A percentile compares a stretch with the other conserved stretches of the same genome.
Evolutionary conservation across 2,797 vertebrate species (phyloP).

Genomic region (Pygocentrus nattereri): DNA sequence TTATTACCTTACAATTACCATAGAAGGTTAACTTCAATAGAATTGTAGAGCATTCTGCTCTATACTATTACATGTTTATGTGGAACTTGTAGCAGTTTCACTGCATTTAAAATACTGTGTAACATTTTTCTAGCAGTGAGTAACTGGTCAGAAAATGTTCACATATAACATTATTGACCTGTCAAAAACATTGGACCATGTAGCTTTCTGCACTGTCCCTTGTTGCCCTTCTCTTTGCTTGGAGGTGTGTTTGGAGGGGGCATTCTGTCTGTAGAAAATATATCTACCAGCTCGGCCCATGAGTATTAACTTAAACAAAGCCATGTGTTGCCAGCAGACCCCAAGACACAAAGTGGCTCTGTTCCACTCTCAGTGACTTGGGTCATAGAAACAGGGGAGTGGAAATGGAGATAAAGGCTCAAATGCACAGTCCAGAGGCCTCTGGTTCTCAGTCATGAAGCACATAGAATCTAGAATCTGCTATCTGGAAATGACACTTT

Average conservation of each 20-base stretch:
- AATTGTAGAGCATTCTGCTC: too few relatives aligned
- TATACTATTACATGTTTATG: too few relatives aligned
- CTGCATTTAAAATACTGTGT: too few relatives aligned
- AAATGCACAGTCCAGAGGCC: conserved; percentile 74
- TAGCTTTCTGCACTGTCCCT: neutral
- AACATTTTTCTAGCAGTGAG: conserved; percentile 38
- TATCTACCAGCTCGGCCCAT: conserved; percentile 48
- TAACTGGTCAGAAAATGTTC: neutral
- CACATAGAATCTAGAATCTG: conserved; percentile 51
- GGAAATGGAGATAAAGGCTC: conserved; percentile 67
- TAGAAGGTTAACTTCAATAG: neutral
- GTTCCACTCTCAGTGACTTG: conserved; percentile 8
- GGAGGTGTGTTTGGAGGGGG: conserved; percentile 48
- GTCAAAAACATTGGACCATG: neutral
- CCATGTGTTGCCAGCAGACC: conserved; percentile 78
- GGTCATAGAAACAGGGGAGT: conserved; percentile 24
- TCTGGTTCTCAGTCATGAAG: conserved; percentile 57
- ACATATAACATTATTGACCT: neutral
- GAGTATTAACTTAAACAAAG: conserved; percentile 77
- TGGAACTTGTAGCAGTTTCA: too few relatives aligned
- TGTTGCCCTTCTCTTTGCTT: neutral
- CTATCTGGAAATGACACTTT: neutral
- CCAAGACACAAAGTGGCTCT: conserved; percentile 67
- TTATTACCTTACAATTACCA: too few relatives aligned
- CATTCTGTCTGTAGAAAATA: conserved; percentile 61